A percentile compares a stretch with the other conserved stretches of the same genome.
These are phyloP conservation scores for Scelioninae gen. 2 DNA, from an alignment of 2,888 invertebrate genomes.

Conservation along the genomic window DNA sequence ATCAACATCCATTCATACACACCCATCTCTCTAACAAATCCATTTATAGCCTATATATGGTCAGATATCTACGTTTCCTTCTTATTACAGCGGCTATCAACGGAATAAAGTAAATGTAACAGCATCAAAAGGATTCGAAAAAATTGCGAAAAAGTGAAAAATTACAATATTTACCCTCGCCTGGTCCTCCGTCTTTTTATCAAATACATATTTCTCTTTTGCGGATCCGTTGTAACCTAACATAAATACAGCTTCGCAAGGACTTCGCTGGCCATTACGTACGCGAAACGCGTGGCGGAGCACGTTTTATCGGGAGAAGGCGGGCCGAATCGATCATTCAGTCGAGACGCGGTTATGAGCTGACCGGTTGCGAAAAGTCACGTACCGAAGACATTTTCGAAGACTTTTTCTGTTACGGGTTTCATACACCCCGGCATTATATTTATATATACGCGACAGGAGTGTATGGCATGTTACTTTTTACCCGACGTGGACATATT, in stretches of 20 bases:
- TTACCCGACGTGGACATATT: conserved; percentile 52
- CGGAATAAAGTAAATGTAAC: no score
- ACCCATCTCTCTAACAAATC: no score
- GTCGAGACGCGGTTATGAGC: conserved; percentile 57
- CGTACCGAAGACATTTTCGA: conserved; percentile 59
- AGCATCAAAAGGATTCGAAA: no score
- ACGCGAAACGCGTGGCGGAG: conserved; percentile 52
- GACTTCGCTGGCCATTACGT: conserved; percentile 36
- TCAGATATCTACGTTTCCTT: no score
- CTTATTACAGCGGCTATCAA: no score
- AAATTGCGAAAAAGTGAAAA: background rate
- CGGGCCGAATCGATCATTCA: conserved; percentile 59
- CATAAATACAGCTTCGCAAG: conserved; percentile 35
- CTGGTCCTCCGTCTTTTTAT: background rate
- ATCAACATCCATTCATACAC: no score
- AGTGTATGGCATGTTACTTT: conserved; percentile 46
- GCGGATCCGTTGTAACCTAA: conserved; percentile 27
- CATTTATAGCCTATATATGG: no score
- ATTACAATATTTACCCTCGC: background rate
- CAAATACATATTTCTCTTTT: no score
- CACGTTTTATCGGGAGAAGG: conserved; percentile 58
- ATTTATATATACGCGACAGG: conserved; percentile 46
- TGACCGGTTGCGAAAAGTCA: conserved; percentile 59
- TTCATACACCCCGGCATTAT: conserved; percentile 46
- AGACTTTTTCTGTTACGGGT: conserved; percentile 54